These are phyloP conservation scores for Lagocephalus sceleratus DNA, from an alignment of 2,797 vertebrate species.

Conservation along the genomic window DNA sequence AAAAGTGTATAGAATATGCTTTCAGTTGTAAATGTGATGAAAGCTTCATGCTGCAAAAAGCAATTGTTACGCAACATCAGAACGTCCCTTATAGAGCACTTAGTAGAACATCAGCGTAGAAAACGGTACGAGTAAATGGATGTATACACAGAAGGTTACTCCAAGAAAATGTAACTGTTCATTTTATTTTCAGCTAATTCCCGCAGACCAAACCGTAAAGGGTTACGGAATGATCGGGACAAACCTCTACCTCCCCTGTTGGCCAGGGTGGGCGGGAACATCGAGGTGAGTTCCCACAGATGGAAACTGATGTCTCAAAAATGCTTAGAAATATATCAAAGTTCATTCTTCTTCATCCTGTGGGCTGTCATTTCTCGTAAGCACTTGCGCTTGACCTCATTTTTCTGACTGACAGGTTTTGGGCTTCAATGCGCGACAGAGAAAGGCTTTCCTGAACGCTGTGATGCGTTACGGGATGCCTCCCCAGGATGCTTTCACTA, in stretches of 20 bases:
- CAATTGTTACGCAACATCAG: conserved; percentile 34
- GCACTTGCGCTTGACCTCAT: not conserved
- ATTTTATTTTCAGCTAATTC: conserved; percentile 74
- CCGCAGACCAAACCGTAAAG: conserved; percentile 92
- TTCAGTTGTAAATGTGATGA: conserved; percentile 35
- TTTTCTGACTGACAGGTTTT: conserved; percentile 78
- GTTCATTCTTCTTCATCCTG: not conserved
- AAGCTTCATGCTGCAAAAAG: conserved; percentile 19
- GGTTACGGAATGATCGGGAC: conserved; percentile 95
- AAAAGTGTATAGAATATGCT: conserved; percentile 8
- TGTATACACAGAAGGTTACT: no score
- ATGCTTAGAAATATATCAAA: not conserved
- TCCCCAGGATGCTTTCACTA: conserved; percentile 97
- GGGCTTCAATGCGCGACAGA: conserved; percentile 95
- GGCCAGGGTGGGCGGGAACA: conserved; percentile 96
- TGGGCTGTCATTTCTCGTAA: not conserved
- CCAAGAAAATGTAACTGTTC: not conserved
- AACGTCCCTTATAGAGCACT: conserved; percentile 26
- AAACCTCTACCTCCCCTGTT: conserved; percentile 95
- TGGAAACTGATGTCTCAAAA: not conserved
- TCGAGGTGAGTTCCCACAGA: conserved; percentile 81
- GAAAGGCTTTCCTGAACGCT: conserved; percentile 97
- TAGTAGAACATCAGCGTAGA: conserved; percentile 42
- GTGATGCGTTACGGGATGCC: conserved; percentile 99
- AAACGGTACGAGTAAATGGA: no score